Evolutionary conservation across 1,140 invertebrate genomes (phyloP).

Genomic region (Heliconius hewitsoni): DNA sequence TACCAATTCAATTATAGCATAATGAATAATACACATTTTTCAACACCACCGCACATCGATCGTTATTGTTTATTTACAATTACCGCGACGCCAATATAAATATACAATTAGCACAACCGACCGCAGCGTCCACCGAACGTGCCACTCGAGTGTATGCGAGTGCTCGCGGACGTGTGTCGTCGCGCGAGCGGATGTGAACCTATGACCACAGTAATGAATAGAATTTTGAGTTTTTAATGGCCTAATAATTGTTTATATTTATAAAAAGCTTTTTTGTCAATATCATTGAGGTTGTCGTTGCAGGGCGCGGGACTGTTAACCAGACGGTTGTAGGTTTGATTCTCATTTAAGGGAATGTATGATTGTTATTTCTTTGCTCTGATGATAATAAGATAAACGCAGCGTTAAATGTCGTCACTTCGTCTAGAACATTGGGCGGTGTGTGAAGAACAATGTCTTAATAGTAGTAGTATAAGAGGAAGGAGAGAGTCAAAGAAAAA

Average conservation of each 20-base stretch:
- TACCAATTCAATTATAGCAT: not conserved
- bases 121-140: constrained; percentile 14
- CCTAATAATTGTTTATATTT: not conserved
- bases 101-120: constrained; percentile 33
- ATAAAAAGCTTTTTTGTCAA: not conserved
- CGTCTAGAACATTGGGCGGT: too few species aligned
- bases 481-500: not conserved
- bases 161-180: constrained; percentile 17
- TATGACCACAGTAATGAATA: constrained; percentile 22
- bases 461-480: too few species aligned
- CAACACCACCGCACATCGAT: not conserved
- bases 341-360: not conserved
- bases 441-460: too few species aligned
- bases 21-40: not conserved
- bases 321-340: not conserved
- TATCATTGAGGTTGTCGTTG: too few species aligned
- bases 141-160: not conserved
- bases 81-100: constrained; percentile 29
- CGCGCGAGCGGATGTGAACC: constrained; percentile 8
- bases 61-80: constrained; percentile 35
- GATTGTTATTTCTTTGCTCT: too few species aligned
- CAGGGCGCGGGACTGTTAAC: too few species aligned
- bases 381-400: too few species aligned
- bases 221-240: constrained; percentile 13
- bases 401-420: too few species aligned